Conservation (phyloP, 2,888 invertebrate genomes). For the Callosobruchus maculatus region DNA sequence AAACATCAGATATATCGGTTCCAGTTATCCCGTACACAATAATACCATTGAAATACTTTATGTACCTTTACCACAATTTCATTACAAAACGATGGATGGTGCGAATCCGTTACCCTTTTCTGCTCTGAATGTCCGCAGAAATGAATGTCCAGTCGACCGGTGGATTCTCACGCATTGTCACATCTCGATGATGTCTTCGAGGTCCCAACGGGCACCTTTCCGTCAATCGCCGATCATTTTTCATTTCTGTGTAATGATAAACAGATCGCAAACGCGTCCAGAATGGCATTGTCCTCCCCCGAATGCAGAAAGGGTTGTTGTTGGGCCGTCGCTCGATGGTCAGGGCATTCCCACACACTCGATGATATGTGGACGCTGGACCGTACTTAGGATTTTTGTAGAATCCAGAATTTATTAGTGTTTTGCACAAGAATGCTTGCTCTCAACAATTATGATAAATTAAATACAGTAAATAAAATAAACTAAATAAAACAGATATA, state of each 20-base stretch:
- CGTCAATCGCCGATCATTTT: slow-evolving; percentile 17
- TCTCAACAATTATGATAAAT: too few species aligned
- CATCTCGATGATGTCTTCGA: neutral
- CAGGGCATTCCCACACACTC: slow-evolving; percentile 2
- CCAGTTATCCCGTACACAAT: neutral
- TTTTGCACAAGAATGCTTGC: too few species aligned
- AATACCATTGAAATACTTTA: neutral
- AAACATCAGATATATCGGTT: too few species aligned
- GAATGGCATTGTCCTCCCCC: slow-evolving; percentile 16
- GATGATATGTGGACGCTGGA: neutral
- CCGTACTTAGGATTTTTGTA: neutral
- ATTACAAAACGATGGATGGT: neutral
- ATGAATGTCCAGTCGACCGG: neutral
- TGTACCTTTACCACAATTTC: neutral
- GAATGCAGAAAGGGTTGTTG: slow-evolving; percentile 32
- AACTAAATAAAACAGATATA: too few species aligned
- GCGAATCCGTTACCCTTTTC: neutral
- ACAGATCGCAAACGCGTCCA: slow-evolving; percentile 17
- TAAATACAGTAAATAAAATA: too few species aligned
- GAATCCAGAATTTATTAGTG: too few species aligned
- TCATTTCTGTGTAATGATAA: slow-evolving; percentile 16
- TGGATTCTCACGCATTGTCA: neutral
- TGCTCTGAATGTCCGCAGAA: neutral
- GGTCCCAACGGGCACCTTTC: neutral
- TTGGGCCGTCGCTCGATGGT: neutral